Conservation (phyloP, 2,113 vertebrate genomes). For the Bettongia penicillata region DNA sequence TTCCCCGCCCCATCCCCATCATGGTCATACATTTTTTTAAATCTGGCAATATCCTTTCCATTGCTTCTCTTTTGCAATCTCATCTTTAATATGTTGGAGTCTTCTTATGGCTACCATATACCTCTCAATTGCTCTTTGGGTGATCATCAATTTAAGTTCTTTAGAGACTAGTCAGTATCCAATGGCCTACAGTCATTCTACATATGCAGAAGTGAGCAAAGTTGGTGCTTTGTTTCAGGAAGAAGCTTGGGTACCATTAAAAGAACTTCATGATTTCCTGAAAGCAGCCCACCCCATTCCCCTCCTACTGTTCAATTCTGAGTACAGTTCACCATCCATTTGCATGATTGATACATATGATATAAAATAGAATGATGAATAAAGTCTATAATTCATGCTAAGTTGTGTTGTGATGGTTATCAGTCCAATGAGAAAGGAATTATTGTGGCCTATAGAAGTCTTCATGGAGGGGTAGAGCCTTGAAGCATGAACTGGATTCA, state of each 20-base stretch:
- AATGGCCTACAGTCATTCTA: background rate
- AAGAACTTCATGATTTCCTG: background rate
- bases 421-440: background rate
- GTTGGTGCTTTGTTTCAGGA: background rate
- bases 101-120: background rate
- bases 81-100: background rate
- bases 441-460: background rate
- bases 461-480: background rate
- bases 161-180: background rate
- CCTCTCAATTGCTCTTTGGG: background rate
- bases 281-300: background rate
- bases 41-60: background rate
- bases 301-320: background rate
- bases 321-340: background rate
- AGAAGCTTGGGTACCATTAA: background rate
- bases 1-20: background rate
- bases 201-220: background rate
- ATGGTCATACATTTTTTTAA: background rate
- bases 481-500: conserved; percentile 28
- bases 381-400: conserved; percentile 35
- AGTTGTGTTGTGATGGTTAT: background rate
- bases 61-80: background rate
- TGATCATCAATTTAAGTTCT: background rate
- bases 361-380: conserved; percentile 15
- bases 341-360: background rate